phyloP scores from a whole-genome alignment of 2,113 vertebrate species.

The Apodemus sylvaticus region DNA sequence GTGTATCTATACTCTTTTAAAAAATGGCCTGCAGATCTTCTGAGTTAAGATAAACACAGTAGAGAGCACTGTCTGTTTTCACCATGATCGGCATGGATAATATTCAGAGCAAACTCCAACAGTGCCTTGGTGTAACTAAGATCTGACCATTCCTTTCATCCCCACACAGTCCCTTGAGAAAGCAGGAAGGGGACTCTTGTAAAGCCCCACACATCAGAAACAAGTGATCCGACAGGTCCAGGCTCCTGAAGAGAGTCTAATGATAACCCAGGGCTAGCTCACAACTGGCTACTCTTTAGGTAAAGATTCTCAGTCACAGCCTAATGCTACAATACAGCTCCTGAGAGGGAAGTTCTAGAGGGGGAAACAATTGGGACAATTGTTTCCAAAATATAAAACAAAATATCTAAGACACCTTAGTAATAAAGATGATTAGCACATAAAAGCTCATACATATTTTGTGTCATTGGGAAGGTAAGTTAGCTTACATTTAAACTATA shows the following conservation, averaged over 20 bases:
- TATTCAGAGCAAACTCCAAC: not conserved
- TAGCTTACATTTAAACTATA: not conserved
- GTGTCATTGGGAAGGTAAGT: not conserved
- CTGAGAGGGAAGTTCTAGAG: not conserved
- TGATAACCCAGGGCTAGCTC: not conserved
- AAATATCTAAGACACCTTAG: not conserved
- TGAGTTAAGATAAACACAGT: conserved; percentile 17
- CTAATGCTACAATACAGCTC: conserved; percentile 1
- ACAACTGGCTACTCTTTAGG: not conserved
- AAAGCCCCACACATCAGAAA: not conserved
- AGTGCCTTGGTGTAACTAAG: not conserved
- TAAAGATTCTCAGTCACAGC: not conserved
- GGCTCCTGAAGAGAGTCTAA: not conserved
- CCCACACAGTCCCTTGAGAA: not conserved
- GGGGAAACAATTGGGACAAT: not conserved
- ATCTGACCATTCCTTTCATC: not conserved
- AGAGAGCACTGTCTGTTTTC: not conserved
- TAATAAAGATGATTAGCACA: not conserved
- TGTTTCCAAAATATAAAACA: conserved; percentile 32
- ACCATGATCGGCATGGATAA: not conserved
- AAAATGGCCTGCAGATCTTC: not conserved
- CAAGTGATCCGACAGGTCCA: not conserved
- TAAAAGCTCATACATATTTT: not conserved
- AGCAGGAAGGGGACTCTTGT: not conserved
- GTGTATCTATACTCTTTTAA: not conserved